Percentiles rank a stretch among this genome's conserved stretches.
phyloP scores from a whole-genome alignment of 2,113 vertebrate genomes.

The Lonchura striata region DNA sequence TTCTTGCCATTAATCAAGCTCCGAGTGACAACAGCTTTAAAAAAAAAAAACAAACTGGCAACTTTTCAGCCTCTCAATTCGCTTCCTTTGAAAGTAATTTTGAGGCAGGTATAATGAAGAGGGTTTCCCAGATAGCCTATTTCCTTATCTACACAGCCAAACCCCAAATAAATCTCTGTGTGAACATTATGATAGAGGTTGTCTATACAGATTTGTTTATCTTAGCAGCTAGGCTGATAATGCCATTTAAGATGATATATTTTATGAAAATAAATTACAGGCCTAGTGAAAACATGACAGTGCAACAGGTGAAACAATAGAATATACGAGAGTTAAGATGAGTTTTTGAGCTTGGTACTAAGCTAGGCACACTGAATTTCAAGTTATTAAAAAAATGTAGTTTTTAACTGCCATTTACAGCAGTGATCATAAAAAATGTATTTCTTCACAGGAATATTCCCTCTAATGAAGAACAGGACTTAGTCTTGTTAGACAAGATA shows the following conservation, averaged over 20 bases:
- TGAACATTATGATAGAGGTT: conserved; percentile 13
- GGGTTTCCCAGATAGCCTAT: conserved; percentile 8
- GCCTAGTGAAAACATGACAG: neutral
- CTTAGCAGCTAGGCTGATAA: conserved; percentile 35
- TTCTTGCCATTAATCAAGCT: conserved; percentile 26
- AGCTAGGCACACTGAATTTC: neutral
- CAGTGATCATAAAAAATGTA: neutral
- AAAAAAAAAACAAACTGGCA: neutral
- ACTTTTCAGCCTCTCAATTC: neutral
- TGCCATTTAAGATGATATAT: conserved; percentile 27
- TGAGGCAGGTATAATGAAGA: conserved; percentile 27
- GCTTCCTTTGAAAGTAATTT: conserved; percentile 7
- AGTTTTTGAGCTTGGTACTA: neutral
- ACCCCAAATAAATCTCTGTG: conserved; percentile 31
- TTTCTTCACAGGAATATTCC: neutral
- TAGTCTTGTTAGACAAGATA: neutral
- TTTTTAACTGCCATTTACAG: neutral
- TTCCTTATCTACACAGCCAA: conserved; percentile 33
- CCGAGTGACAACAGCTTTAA: neutral
- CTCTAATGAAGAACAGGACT: neutral
- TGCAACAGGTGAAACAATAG: neutral
- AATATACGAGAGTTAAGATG: neutral
- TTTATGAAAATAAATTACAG: conserved; percentile 50
- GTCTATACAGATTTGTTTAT: conserved; percentile 51
- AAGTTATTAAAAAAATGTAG: neutral